Percentiles rank a stretch among this genome's conserved stretches.
phyloP scores from a whole-genome alignment of 2,113 vertebrate species.

The Anseranas semipalmata region DNA sequence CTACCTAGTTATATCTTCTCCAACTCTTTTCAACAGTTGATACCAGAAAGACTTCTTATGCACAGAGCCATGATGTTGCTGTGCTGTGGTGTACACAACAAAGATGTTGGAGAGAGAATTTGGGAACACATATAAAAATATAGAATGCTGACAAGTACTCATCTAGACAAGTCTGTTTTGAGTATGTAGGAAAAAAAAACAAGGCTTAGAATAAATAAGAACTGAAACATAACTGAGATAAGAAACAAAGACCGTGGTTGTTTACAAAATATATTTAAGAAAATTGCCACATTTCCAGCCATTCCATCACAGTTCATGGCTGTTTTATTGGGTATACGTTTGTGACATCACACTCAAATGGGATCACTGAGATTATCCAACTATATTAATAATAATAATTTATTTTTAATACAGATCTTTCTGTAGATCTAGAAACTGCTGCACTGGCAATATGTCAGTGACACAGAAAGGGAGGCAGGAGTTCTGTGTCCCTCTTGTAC shows the following conservation, averaged over 20 bases:
- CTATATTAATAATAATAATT: neutral
- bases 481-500: no score
- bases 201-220: neutral
- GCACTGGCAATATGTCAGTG: neutral
- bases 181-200: neutral
- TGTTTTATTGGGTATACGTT: neutral
- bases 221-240: fast-evolving
- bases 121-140: neutral
- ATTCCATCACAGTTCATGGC: neutral
- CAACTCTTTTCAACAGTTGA: neutral
- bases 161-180: fast-evolving
- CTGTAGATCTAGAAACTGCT: neutral
- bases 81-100: neutral
- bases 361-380: neutral
- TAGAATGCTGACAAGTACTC: neutral
- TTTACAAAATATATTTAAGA: neutral
- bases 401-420: neutral
- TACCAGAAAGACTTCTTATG: neutral
- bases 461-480: neutral
- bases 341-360: neutral
- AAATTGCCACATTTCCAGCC: neutral
- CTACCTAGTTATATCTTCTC: neutral
- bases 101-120: fast-evolving
- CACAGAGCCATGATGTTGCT: fast-evolving
- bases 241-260: neutral